phyloP scores from a whole-genome alignment of 2,113 vertebrate genomes.

The Chitala chitala region DNA sequence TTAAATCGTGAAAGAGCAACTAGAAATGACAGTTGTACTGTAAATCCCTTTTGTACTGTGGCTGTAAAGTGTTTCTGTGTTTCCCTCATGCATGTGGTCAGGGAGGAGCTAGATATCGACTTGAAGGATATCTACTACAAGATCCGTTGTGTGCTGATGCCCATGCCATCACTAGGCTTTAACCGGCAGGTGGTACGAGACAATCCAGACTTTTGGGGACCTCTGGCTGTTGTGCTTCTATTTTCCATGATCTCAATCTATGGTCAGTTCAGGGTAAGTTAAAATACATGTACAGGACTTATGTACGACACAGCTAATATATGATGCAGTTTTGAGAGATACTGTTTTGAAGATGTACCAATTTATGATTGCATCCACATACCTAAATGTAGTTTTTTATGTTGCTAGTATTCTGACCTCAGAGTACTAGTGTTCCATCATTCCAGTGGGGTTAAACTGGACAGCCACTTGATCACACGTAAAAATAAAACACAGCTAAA shows the following conservation, averaged over 20 bases:
- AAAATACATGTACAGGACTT: background rate
- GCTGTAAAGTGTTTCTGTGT: background rate
- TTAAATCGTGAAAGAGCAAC: too few relatives aligned
- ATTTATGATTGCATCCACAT: background rate
- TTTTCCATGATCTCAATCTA: conserved; percentile 99
- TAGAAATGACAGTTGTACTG: background rate
- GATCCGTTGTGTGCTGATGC: conserved; percentile 96
- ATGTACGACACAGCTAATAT: background rate
- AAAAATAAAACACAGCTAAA: too few relatives aligned
- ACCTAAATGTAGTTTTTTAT: too few relatives aligned
- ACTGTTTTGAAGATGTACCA: background rate
- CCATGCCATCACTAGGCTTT: conserved; percentile 93
- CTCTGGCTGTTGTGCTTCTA: conserved; percentile 89
- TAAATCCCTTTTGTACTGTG: background rate
- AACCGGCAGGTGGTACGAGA: conserved; percentile 96
- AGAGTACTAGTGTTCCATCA: too few relatives aligned
- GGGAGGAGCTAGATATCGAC: conserved; percentile 94
- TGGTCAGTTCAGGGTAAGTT: conserved; percentile 91
- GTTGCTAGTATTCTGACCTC: too few relatives aligned
- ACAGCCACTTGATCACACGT: too few relatives aligned
- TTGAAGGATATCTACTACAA: conserved; percentile 99
- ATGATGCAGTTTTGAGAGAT: too few relatives aligned
- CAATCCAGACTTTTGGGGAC: conserved; percentile 98
- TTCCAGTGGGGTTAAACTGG: too few relatives aligned
- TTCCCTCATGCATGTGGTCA: conserved; percentile 42